These are phyloP conservation scores for Parapsyche elsis DNA, from an alignment of 1,140 invertebrate species.

Conservation along the genomic window DNA sequence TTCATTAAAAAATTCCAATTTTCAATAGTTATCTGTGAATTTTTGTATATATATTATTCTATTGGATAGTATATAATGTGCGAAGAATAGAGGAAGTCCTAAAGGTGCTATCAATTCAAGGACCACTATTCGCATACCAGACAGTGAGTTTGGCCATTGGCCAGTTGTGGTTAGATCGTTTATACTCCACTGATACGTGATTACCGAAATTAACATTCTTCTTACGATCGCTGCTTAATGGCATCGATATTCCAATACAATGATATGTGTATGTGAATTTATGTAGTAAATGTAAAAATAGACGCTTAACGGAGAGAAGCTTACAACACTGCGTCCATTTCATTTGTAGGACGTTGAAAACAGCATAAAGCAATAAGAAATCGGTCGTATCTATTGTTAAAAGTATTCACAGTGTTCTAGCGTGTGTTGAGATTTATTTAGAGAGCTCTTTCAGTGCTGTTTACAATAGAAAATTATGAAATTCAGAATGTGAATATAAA, in stretches of 20 bases:
- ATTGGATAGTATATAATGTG: neutral
- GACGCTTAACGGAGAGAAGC: neutral
- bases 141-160: conserved; percentile 1
- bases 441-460: no score
- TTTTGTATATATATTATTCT: no score
- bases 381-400: no score
- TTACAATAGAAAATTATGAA: no score
- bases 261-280: neutral
- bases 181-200: conserved; percentile 17
- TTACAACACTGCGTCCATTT: conserved; percentile 4
- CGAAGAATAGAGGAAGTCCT: neutral
- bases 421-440: no score
- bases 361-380: neutral
- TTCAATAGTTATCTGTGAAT: no score
- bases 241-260: neutral
- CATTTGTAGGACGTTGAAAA: conserved; percentile 7
- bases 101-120: neutral
- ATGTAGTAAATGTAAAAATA: no score
- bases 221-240: neutral
- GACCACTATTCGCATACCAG: conserved; percentile 33
- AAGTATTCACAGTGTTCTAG: no score
- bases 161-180: conserved; percentile 34
- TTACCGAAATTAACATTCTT: conserved; percentile 44
- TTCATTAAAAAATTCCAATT: no score
- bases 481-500: no score